Evolutionary conservation across 1,140 invertebrate genomes (phyloP).

Genomic region (Pogonognathellus flavescens): DNA sequence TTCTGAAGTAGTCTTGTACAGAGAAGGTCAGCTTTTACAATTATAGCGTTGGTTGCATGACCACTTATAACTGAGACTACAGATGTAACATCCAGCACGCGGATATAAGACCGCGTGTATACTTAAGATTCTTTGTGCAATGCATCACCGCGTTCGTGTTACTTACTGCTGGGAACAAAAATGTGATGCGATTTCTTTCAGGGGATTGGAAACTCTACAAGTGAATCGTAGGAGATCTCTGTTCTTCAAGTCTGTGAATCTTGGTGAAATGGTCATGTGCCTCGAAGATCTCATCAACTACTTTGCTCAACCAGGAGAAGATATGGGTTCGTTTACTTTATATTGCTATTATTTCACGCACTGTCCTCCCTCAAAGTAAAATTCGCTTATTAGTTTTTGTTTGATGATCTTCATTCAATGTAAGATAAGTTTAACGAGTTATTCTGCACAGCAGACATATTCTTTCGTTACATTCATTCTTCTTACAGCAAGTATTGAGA

Average conservation of each 20-base stretch:
- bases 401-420: neutral
- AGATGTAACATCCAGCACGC: too few species aligned
- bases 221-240: conserved; percentile 84
- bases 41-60: too few species aligned
- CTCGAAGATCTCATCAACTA: conserved; percentile 99
- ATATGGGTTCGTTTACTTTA: conserved; percentile 83
- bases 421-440: neutral
- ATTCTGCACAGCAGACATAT: too few species aligned
- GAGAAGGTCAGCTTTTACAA: too few species aligned
- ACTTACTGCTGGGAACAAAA: too few species aligned
- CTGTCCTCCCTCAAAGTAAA: neutral
- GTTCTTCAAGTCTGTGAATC: conserved; percentile 89
- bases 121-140: too few species aligned
- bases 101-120: too few species aligned
- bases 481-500: neutral
- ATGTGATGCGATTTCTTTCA: conserved; percentile 40
- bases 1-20: too few species aligned
- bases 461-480: too few species aligned
- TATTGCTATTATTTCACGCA: conserved; percentile 49
- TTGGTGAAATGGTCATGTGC: conserved; percentile 93
- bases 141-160: too few species aligned
- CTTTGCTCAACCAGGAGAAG: conserved; percentile 97
- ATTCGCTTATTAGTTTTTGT: conserved; percentile 3
- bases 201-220: conserved; percentile 93
- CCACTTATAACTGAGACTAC: too few species aligned